A percentile compares a stretch with the other conserved stretches of the same genome.
Evolutionary conservation across 53 echinoderm and acorn worm species (phyloP).

Genomic region (Luidia sarsii): DNA sequence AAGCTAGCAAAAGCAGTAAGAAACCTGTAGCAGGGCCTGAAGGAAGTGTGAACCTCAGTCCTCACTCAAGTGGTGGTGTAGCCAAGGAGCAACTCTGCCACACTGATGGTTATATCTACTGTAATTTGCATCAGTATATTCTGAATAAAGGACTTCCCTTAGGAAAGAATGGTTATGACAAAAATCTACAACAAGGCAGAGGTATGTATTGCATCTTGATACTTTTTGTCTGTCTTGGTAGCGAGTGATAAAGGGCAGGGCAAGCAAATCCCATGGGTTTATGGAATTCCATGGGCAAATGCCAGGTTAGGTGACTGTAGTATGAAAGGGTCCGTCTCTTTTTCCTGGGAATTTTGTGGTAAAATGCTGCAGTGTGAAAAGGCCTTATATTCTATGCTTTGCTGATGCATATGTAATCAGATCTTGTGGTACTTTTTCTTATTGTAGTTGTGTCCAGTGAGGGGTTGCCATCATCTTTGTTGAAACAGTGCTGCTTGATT

Average conservation of each 20-base stretch:
- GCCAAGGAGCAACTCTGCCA: not conserved
- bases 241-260: no score
- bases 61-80: not conserved
- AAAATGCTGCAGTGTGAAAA: no score
- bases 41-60: not conserved
- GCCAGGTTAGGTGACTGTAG: no score
- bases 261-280: no score
- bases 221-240: no score
- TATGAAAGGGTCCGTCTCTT: no score
- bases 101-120: no score
- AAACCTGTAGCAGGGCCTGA: not conserved
- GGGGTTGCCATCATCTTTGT: conserved; percentile 7
- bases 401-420: no score
- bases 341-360: no score
- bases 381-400: no score
- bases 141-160: conserved; percentile 8
- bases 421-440: not conserved
- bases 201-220: no score
- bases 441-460: conserved; percentile 14
- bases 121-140: conserved; percentile 38
- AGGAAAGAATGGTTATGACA: conserved; percentile 53
- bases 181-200: conserved; percentile 41
- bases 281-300: no score
- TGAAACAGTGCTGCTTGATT: conserved; percentile 16
- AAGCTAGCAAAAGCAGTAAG: not conserved